Base-by-base conservation (phyloP, 2,797 vertebrate species). In the Salmo trutta region DNA sequence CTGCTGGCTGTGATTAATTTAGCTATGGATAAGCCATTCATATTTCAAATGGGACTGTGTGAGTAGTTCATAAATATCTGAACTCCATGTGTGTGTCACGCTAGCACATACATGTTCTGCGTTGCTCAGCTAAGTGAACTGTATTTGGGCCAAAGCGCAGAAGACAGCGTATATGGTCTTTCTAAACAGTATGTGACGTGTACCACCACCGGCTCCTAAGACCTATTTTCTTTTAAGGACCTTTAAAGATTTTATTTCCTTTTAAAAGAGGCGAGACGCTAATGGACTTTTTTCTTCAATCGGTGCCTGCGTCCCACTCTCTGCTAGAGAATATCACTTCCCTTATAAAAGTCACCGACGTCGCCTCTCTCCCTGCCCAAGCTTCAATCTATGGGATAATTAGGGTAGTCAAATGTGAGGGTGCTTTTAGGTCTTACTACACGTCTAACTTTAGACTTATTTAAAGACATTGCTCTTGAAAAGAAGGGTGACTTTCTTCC, bases 341-440 rank as follows among this genome's bases (percentile, higher is more conserved):
- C 67, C 31, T 15, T 47, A n/a, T 33, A 69, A 73, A 66, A n/a
- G 54, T 12, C 21, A 14, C 19, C 6, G 21, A n/a, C 29, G 52
- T 19, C 21, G 64, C 41, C 66, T 27, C 73, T 79, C 51, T 54
- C 69, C 53, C n/a, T 24, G 36, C 74, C 53, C 75, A 12, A 24
- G 79, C 56, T 59, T 12, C 41, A 12, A 47, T 47, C 41, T 47
- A 47, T 19, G 41, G 65, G 82, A 77, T 77, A 83, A 88, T 79
- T 77, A 76, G 0, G 8, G 73, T 68, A 64, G 83, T 89, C 68
- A 77, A 74, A 82, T 75, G 73, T 79, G 79, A 83, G 77, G 19
- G 41, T 65, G 54, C 70, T 81, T 70, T 78, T 75, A 84, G 77
- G 84, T 77, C 76, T 47, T 59, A 72, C 27, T 76, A 31, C 69